A percentile compares a stretch with the other conserved stretches of the same genome.
These are phyloP conservation scores for Diarsia mendica DNA, from an alignment of 2,888 invertebrate species.

Conservation along the genomic window DNA sequence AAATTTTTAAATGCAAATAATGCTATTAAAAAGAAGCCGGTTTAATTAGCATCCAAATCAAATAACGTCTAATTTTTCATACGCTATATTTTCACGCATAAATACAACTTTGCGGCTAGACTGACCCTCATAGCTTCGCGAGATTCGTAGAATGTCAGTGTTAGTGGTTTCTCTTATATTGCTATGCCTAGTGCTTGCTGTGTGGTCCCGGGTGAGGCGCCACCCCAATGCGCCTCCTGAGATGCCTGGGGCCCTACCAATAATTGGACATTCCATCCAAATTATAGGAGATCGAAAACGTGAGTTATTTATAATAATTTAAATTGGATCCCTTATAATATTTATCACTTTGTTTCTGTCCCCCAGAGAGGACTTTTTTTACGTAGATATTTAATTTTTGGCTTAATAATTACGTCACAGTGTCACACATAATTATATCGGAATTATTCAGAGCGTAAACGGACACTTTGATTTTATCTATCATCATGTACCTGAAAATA, in stretches of 20 bases:
- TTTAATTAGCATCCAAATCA: too few species aligned
- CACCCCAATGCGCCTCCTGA: not conserved
- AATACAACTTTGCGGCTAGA: not conserved
- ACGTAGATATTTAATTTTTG: too few species aligned
- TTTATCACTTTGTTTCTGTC: too few species aligned
- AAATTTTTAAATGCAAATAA: too few species aligned
- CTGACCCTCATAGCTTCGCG: not conserved
- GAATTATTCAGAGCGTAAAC: too few species aligned
- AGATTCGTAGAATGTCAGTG: not conserved
- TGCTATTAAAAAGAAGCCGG: too few species aligned
- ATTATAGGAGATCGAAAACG: slow-evolving; percentile 19
- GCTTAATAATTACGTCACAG: too few species aligned
- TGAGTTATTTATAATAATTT: slow-evolving; percentile 2
- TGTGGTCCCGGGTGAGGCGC: not conserved
- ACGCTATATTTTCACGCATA: not conserved
- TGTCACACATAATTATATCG: too few species aligned
- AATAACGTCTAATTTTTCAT: too few species aligned
- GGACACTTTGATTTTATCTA: too few species aligned
- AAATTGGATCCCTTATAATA: not conserved
- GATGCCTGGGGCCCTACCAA: slow-evolving; percentile 23
- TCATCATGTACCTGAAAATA: too few species aligned
- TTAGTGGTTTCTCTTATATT: not conserved
- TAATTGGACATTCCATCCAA: slow-evolving; percentile 31
- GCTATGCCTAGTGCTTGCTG: not conserved
- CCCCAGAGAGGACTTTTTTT: too few species aligned